Base-by-base conservation (phyloP, 2,113 vertebrate species). In the Sprattus sprattus region DNA sequence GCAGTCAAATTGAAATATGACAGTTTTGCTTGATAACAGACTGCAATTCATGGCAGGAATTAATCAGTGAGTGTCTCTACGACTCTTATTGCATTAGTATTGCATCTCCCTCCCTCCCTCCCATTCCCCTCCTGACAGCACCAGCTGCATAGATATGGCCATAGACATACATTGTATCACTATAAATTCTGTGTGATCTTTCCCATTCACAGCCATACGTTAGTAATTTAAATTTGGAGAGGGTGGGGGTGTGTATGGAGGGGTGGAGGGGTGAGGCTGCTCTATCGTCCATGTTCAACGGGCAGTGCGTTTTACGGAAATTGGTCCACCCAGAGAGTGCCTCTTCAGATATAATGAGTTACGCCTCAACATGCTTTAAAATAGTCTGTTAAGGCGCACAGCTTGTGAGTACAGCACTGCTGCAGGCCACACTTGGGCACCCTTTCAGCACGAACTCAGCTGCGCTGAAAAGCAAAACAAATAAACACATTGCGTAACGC, bases 401-500 rank as follows among this genome's bases (percentile, higher is more conserved):
- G 71, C 71, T 39, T 78, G 28, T 15, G 32, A 78, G 71, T 10
- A 15, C 28, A 32, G 39, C 32, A 78, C 25, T 16, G 71, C 71
- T 32, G 11, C 28, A 1, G 45, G 84, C 25, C 83, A 85, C 78
- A 84, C 52, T 80, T 47, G 11, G 57, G 75, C 84, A 82, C 82
- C 32, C 83, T 87, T 80, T 80, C 83, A 87, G 84, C 80, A 57
- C 60, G 16, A 64, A 81, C 85, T 88, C 87, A 86, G 81, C 87
- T 87, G 83, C 32, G 44, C 71, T 85, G 78, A 39, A 28, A 10
- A 78, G 16, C 71, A 32, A 39, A 39, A 39, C 86, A 88, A 89
- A 88, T 85, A 89, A 88, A 88, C 82, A 85, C 28, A 86, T 50
- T 45, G 85, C 64, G 80, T 87, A 87, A 89, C 86, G 82, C 44